Base-by-base conservation (phyloP, 1,140 invertebrate genomes). In the Macrobrachium nipponense region DNA sequence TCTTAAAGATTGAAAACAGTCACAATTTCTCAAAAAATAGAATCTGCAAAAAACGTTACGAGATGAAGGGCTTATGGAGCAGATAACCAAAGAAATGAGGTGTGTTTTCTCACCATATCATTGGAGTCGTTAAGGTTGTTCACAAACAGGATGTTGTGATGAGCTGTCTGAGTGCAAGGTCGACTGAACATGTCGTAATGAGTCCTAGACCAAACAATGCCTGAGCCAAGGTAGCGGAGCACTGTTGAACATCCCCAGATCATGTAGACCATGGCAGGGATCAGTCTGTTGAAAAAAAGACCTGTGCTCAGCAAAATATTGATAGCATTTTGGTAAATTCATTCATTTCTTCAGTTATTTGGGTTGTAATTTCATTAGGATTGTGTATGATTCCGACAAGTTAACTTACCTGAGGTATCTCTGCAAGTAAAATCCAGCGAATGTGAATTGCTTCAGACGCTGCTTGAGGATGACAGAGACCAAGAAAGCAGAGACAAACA, bases 401-500 rank as follows among this genome's bases (percentile, higher is more conserved):
- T 17, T 15, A 14, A n/a, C 77, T 62, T n/a, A 86, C 84, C 84
- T 86, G 11, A 86, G 59, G 36, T 86, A 86, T n/a, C 84, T 64
- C 77, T 73, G 76, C 36, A 86, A 12, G 68, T 72, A 86, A 58
- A 80, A 86, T 17, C 64, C 68, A 18, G 77, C 20, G 68, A 86
- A 86, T 61, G 78, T 73, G 59, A 80, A 86, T 60, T 80, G 27
- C 8, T 62, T 15, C 20, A 86, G 17, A 27, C 84, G 84, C 23
- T 75, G 60, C 27, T 86, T 79, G 23, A 86, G 77, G 66, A 73
- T 62, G 10, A 80, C 20, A 51, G 84, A 70, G 18, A 79, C 66
- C 44, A 86, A 70, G 76, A 86, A 86, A 66, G 77, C 84, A n/a
- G 77, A 80, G 59, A 79, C 62, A 70, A 86, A 86, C 68, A 86